Base-by-base conservation (phyloP, 35 echinoderm and acorn worm genomes). In the Stichopus chloronotus region DNA sequence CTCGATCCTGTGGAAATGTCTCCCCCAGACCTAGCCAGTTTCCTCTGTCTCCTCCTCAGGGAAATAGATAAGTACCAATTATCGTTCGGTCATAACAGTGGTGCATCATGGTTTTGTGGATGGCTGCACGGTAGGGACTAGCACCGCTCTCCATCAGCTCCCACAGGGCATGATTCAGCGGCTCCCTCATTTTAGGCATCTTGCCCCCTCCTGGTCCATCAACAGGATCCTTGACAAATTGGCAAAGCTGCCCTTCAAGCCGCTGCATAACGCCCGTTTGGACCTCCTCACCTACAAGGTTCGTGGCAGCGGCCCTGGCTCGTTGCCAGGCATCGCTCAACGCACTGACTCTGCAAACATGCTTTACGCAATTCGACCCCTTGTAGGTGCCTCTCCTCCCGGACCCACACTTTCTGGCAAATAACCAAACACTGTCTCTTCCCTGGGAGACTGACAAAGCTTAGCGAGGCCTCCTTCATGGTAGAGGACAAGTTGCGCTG, bases 1-100 rank as follows among this genome's bases (percentile, higher is more conserved):
- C 65, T 71, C 65, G n/a, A n/a, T 71, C 65, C 65, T n/a, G n/a
- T 71, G 65, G 65, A 71, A 71, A 71, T n/a, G 11, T 71, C 65
- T 13, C 11, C n/a, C 11, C 11, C 11, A 11, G 11, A 71, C 1
- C n/a, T 71, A 1, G 65, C n/a, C n/a, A n/a, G n/a, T n/a, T 71
- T 71, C 65, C 65, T 71, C 11, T 71, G 11, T 13, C 11, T n/a
- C 1, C 65, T 71, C 11, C n/a, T 71, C 4, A 71, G 65, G n/a
- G 11, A 71, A 71, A 71, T 4, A 71, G 65, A n/a, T 71, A 71
- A 13, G 11, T 71, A 71, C 30, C 30, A n/a, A 71, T 13, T 71
- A 13, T n/a, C 11, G 65, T 13, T 71, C n/a, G 11, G 65, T n/a
- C n/a, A 71, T 71, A 11, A 13, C 4, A 4, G 65, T n/a, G n/a